phyloP scores from a whole-genome alignment of 2,113 vertebrate species.

The Muntiacus muntjak region DNA sequence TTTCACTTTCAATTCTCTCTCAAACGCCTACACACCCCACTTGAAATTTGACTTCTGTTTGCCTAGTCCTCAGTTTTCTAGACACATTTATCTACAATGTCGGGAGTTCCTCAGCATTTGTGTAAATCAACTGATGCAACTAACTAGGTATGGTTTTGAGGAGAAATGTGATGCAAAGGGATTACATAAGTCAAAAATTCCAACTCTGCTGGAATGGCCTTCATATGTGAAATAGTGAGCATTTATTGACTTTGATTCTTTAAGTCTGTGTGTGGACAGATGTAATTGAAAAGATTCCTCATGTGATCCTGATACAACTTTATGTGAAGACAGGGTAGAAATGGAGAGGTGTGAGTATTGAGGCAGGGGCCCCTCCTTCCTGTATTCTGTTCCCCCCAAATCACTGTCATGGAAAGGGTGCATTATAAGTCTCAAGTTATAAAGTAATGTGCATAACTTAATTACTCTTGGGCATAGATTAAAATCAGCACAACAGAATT shows the following conservation, averaged over 20 bases:
- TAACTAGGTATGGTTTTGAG: not conserved
- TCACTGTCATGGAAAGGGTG: not conserved
- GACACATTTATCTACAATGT: not conserved
- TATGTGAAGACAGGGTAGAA: not conserved
- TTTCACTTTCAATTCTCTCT: not conserved
- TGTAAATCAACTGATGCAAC: not conserved
- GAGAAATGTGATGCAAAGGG: not conserved
- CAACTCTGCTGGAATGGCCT: not conserved
- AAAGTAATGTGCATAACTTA: not conserved
- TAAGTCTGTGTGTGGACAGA: not conserved
- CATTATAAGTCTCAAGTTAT: not conserved
- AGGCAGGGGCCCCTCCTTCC: rapidly evolving
- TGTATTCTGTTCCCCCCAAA: not conserved
- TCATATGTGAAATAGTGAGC: not conserved
- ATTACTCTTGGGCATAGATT: not conserved
- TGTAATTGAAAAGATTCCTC: not conserved
- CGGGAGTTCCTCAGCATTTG: not conserved
- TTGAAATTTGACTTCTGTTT: not conserved
- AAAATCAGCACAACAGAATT: not conserved
- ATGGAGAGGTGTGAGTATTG: not conserved
- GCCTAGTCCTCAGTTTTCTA: not conserved
- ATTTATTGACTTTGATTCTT: not conserved
- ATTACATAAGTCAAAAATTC: not conserved
- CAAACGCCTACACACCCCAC: not conserved
- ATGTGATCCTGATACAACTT: not conserved